Conservation (phyloP, 1,140 invertebrate species). For the Drosophila ambigua region DNA sequence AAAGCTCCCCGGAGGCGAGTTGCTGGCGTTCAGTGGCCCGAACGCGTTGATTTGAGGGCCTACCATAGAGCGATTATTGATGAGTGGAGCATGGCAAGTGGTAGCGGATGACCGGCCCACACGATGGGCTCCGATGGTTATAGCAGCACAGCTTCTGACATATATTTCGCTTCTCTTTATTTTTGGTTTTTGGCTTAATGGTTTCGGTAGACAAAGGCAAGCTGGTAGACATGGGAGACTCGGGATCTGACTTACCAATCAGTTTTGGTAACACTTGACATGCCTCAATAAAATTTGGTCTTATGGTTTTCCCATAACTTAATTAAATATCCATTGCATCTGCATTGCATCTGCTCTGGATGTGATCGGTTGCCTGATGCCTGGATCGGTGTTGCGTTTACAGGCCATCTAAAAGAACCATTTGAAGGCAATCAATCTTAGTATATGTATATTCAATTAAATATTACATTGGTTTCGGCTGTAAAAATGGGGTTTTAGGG, state of each 20-base stretch:
- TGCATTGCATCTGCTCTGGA: no score
- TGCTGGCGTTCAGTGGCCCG: conserved; percentile 28
- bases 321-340: conserved; percentile 35
- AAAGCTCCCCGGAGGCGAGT: conserved; percentile 21
- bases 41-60: conserved; percentile 67
- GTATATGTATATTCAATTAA: no score
- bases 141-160: conserved; percentile 8
- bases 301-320: conserved; percentile 5
- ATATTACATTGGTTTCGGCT: no score
- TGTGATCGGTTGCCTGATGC: no score
- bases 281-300: conserved; percentile 22
- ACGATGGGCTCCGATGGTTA: conserved; percentile 59
- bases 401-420: no score
- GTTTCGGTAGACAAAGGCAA: conserved; percentile 14
- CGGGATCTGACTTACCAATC: conserved; percentile 36
- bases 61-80: conserved; percentile 61
- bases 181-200: conserved; percentile 1
- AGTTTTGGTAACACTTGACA: conserved; percentile 21
- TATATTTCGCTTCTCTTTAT: background rate
- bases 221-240: background rate
- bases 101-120: conserved; percentile 49
- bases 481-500: no score
- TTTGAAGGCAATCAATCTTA: no score
- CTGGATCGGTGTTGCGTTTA: no score
- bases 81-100: conserved; percentile 28